Conservation (phyloP, 2,888 invertebrate genomes). For the Stratiomys singularior region DNA sequence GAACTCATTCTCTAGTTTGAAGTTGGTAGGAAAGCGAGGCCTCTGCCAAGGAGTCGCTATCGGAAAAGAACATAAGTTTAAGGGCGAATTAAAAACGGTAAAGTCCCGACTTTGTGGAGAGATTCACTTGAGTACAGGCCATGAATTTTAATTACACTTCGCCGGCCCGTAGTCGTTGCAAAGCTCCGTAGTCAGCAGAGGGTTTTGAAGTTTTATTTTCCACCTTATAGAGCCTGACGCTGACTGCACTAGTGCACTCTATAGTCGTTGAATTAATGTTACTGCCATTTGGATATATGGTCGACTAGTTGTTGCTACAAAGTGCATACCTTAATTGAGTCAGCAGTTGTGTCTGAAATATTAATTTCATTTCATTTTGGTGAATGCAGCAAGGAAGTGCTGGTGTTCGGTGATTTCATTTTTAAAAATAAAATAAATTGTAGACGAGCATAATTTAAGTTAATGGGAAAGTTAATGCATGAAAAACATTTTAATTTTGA, state of each 20-base stretch:
- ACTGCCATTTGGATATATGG: background rate
- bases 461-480: too few relatives aligned
- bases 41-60: background rate
- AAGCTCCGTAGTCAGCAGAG: background rate
- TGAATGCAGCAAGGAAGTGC: too few relatives aligned
- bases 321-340: constrained; percentile 24
- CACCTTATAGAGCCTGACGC: background rate
- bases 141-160: constrained; percentile 37
- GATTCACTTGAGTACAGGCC: constrained; percentile 33
- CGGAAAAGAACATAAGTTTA: background rate
- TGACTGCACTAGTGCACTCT: constrained; percentile 2
- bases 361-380: too few relatives aligned
- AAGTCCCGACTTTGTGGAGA: background rate
- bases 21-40: background rate
- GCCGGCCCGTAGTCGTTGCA: background rate
- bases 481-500: too few relatives aligned
- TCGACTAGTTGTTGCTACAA: background rate
- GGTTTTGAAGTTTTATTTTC: constrained; percentile 2
- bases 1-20: constrained; percentile 15
- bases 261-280: constrained; percentile 17
- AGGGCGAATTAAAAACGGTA: constrained; percentile 11
- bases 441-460: too few relatives aligned
- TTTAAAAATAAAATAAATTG: too few relatives aligned
- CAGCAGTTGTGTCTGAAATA: background rate
- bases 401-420: too few relatives aligned